phyloP scores from a whole-genome alignment of 2,113 vertebrate species.

The Merops nubicus region DNA sequence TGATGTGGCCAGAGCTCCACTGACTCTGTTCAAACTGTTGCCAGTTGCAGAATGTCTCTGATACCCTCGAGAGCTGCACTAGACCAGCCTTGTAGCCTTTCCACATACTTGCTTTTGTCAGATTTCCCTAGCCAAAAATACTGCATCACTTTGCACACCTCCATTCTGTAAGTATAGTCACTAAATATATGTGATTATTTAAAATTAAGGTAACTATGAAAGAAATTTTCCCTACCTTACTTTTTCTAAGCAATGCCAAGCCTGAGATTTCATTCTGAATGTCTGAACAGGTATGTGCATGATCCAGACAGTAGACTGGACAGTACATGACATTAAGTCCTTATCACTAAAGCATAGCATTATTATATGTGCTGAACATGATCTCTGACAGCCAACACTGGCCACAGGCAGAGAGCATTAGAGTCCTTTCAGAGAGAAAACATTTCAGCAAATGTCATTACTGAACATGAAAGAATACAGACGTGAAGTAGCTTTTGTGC shows the following conservation, averaged over 20 bases:
- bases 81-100: not conserved
- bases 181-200: not conserved
- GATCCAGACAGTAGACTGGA: not conserved
- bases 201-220: not conserved
- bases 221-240: not conserved
- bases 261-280: not conserved
- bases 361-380: constrained; percentile 16
- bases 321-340: not conserved
- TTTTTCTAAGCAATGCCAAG: not conserved
- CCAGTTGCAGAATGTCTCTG: not conserved
- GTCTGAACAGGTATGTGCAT: not conserved
- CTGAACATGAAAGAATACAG: not conserved
- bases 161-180: not conserved
- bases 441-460: constrained; percentile 16
- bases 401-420: constrained; percentile 23
- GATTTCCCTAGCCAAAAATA: not conserved
- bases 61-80: not conserved
- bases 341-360: not conserved
- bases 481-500: not conserved
- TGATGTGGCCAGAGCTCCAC: not conserved
- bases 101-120: not conserved
- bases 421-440: constrained; percentile 4
- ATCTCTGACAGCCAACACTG: not conserved
- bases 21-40: not conserved
- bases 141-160: not conserved